Evolutionary conservation across 2,888 invertebrate species (phyloP), one percentile per base, ranked within the genome.

Genomic region (Drosophila picticornis): DNA sequence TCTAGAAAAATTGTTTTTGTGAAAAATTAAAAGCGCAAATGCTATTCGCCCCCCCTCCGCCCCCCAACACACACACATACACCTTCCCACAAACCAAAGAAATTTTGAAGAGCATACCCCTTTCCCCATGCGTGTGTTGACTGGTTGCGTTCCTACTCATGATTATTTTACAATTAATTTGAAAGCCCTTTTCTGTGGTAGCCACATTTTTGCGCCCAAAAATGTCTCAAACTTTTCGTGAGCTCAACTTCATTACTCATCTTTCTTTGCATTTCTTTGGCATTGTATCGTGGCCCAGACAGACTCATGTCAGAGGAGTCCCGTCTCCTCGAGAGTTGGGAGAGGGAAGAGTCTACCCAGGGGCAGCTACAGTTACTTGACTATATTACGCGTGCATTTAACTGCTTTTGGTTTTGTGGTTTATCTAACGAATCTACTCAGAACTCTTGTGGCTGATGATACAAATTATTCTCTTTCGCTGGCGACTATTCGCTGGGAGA

Each of bases 101-200:
- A 34, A 32, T 43, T 34, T 32, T 50, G 34, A 56, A 16, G 31
- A 40, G 43, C 34, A 66, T 25, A 55, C 19, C 53, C 63, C 62
- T 2, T 36, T 19, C 27, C 27, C 16, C 43, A 22, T 19, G 10
- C 38, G 51, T 43, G 40, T 31, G 38, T 32, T 55, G 67, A 65
- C 62, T 61, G 64, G 31, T 60, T 71, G 62, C 62, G 61, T 74
- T 77, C 72, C 73, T 64, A 72, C 83, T 81, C 73, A 80, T 87
- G 86, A 87, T 87, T 88, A 88, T 88, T 87, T 88, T 83, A 72
- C 84, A 87, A 87, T 88, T 87, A 88, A 88, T 86, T 88, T 83
- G 77, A 83, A 88, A 86, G 79, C 84, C 83, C 74, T 69, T 81
- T 73, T 60, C 76, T 68, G 67, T 60, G 66, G 48, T 70, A 51